Base-by-base conservation (phyloP, 2,113 vertebrate species). In the Elephas maximus region DNA sequence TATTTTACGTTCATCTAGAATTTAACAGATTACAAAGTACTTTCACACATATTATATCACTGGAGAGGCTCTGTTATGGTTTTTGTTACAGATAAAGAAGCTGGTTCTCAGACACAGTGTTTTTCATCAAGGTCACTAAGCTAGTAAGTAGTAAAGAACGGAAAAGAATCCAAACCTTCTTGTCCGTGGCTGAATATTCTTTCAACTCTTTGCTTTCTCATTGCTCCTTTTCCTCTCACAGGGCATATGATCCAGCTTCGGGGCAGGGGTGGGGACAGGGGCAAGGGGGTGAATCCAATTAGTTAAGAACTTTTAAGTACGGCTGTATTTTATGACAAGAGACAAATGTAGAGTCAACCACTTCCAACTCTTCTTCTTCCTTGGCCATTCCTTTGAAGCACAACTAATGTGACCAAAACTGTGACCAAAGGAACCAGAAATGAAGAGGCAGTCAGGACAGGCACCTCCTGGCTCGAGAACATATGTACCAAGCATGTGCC, bases 51-150 rank as follows among this genome's bases (percentile, higher is more conserved):
- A 74, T 37, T 63, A 17, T 33, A 9, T 71, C 45, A 74, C 0
- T 48, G 41, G 45, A 60, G 33, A 0, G 3, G 62, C 57, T 82
- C 1, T 26, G 1, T 18, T 83, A 33, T 3, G 28, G 26, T 77
- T 96, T 95, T 78, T 78, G 73, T 48, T 78, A 33, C 26, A 71
- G n/a, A 73, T 89, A 80, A 95, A 51, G 69, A 86, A 53, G 12
- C 8, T 83, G 63, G 37, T 94, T 97, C 60, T 87, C 87, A 85
- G 67, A 71, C 28, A 73, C 2, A 44, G 45, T 18, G 71, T 69
- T 81, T 74, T 91, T 62, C 63, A 77, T 48, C 77, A 45, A 62
- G 28, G 41, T 91, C 79, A 78, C 23, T 93, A 33, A 67, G 67
- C 37, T 94, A 77, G 53, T 62, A 48, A 76, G 24, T 48, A 53